A percentile compares a stretch with the other conserved stretches of the same genome.
phyloP scores from a whole-genome alignment of 1,140 invertebrate genomes.

The Ditylenchus dipsaci region DNA sequence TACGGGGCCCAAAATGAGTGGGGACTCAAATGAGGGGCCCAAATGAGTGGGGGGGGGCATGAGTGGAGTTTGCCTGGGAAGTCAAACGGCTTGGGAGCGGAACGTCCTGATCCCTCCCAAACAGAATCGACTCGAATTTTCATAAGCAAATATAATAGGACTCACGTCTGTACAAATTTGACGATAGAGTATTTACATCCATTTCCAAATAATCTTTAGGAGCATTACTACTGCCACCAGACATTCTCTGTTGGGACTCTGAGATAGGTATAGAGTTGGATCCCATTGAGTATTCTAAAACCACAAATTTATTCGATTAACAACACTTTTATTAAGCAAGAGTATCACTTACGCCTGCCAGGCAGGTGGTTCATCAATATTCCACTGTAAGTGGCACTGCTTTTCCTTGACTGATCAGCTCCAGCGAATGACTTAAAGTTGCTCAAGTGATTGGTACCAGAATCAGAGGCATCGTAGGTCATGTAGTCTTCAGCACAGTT shows the following conservation, averaged over 20 bases:
- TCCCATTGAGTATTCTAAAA: not conserved
- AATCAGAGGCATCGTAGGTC: slow-evolving; percentile 17
- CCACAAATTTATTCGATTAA: not conserved
- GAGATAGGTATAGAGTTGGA: not conserved
- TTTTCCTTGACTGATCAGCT: slow-evolving; percentile 15
- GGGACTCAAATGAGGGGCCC: too few relatives aligned
- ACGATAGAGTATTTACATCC: slow-evolving; percentile 10
- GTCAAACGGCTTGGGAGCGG: too few relatives aligned
- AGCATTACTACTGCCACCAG: not conserved
- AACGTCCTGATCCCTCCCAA: too few relatives aligned
- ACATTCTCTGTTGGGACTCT: not conserved
- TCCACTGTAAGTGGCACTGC: slow-evolving; percentile 14
- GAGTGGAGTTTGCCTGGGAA: too few relatives aligned
- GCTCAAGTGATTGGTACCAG: not conserved
- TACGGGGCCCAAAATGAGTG: too few relatives aligned
- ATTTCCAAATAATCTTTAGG: slow-evolving; percentile 28
- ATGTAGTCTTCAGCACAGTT: slow-evolving; percentile 30
- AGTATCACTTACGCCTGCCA: slow-evolving; percentile 5
- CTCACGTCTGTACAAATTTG: slow-evolving; percentile 2
- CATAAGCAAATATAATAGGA: not conserved
- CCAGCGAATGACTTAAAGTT: slow-evolving; percentile 13
- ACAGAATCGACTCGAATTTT: too few relatives aligned
- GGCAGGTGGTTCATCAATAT: slow-evolving; percentile 6
- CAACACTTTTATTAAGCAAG: not conserved
- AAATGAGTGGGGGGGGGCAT: too few relatives aligned